Percentiles rank a stretch among this genome's conserved stretches.
These are phyloP conservation scores for Eretmocerus hayati DNA, from an alignment of 2,888 invertebrate genomes.

Conservation along the genomic window DNA sequence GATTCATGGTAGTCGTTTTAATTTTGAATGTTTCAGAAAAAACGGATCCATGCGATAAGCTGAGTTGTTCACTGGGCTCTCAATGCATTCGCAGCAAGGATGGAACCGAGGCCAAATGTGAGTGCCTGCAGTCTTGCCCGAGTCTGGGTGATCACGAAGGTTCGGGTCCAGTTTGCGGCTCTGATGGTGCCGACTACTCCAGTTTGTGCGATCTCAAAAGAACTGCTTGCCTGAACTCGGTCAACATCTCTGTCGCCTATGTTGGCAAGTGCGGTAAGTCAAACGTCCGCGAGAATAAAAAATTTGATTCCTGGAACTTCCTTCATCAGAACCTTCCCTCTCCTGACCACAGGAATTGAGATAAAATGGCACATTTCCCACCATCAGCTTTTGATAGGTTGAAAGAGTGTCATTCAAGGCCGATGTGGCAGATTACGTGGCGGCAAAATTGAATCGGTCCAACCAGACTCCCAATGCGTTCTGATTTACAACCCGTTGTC, in stretches of 20 bases:
- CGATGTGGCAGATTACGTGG: too few relatives aligned
- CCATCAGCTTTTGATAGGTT: too few relatives aligned
- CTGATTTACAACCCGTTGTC: too few relatives aligned
- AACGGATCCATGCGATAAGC: slow-evolving; percentile 54
- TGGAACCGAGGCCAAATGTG: slow-evolving; percentile 67
- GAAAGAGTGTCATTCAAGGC: too few relatives aligned
- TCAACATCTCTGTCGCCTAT: slow-evolving; percentile 74
- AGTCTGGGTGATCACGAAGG: slow-evolving; percentile 77
- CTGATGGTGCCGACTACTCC: slow-evolving; percentile 76
- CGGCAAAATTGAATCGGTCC: too few relatives aligned
- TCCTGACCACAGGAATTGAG: too few relatives aligned
- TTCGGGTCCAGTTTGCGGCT: slow-evolving; percentile 73
- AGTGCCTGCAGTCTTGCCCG: slow-evolving; percentile 72
- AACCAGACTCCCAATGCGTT: too few relatives aligned
- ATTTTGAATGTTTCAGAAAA: slow-evolving; percentile 39
- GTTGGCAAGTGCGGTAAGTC: slow-evolving; percentile 77
- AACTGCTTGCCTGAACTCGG: slow-evolving; percentile 67
- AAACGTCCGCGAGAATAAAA: background rate
- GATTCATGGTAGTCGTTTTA: background rate
- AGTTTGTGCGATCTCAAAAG: slow-evolving; percentile 79
- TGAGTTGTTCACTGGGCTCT: slow-evolving; percentile 54
- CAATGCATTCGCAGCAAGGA: slow-evolving; percentile 56
- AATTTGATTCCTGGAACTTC: background rate
- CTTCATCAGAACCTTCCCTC: too few relatives aligned
- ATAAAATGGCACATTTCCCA: too few relatives aligned